Base-by-base conservation (phyloP, 2,888 invertebrate species). In the Chymomyza amoena region DNA sequence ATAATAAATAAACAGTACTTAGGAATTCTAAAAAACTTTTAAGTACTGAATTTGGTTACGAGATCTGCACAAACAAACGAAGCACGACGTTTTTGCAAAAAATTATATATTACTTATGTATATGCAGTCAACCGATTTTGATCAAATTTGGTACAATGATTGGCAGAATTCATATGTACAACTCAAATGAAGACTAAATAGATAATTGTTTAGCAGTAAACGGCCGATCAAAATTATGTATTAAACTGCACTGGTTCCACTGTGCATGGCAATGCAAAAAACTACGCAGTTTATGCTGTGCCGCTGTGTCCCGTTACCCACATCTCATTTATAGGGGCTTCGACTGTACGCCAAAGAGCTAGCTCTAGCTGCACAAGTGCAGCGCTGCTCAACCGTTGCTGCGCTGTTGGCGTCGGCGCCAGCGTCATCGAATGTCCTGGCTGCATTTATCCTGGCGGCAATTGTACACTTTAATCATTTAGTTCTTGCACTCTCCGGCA, bases 401-500 rank as follows among this genome's bases (percentile, higher is more conserved):
- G 68, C 52, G 74, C 69, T 51, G 74, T 54, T 45, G 68, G 16
- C 61, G 69, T 60, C 52, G 56, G 45, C 65, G 74, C 70, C 64
- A 39, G 13, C 45, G 64, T 57, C 18, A 10, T 18, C 71, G 72
- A 10, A 20, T 50, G 84, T 86, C 84, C 88, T 88, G 65, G 60
- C 66, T 89, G 89, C 88, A 89, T 84, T 81, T 84, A 78, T 90
- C 89, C 83, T 83, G 81, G 79, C 88, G 80, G 78, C 82, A 83
- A 77, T 78, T 80, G 80, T 77, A 78, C 73, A 82, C 79, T 85
- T 81, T 82, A 90, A 88, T 90, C 92, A 92, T 92, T 92, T 92
- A 91, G 92, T 92, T 92, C 91, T 91, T 91, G 92, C 91, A 91
- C 92, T 92, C 91, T 91, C 90, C 89, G 90, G 90, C 91, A 90